These are phyloP conservation scores for Drosophila yooni DNA, from an alignment of 2,888 invertebrate species.

Conservation along the genomic window DNA sequence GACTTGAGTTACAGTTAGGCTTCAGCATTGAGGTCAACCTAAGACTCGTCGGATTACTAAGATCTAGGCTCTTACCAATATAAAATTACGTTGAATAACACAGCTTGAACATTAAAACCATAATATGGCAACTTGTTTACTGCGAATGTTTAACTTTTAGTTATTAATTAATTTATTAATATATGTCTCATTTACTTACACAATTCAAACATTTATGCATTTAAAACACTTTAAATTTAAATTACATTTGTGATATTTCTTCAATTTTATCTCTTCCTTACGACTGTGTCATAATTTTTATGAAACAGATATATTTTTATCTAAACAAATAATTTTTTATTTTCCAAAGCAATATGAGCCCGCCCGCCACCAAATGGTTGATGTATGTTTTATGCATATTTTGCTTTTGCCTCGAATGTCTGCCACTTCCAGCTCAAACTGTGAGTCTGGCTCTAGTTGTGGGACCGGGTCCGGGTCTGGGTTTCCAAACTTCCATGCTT, in stretches of 20 bases:
- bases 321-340: slow-evolving; percentile 35
- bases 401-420: slow-evolving; percentile 49
- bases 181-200: neutral
- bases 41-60: neutral
- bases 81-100: no score
- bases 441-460: neutral
- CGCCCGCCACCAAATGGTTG: slow-evolving; percentile 27
- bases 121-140: neutral
- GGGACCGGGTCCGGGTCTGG: neutral
- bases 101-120: neutral
- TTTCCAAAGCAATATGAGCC: slow-evolving; percentile 4
- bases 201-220: slow-evolving; percentile 13
- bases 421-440: slow-evolving; percentile 42
- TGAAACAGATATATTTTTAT: slow-evolving; percentile 32
- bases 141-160: neutral
- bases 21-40: slow-evolving; percentile 15
- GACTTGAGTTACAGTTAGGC: slow-evolving; percentile 54
- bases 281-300: slow-evolving; percentile 40
- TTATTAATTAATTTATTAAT: neutral
- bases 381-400: slow-evolving; percentile 63
- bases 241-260: slow-evolving; percentile 20
- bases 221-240: slow-evolving; percentile 29
- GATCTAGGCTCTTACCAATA: neutral
- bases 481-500: slow-evolving; percentile 10
- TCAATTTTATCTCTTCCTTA: neutral